These are phyloP conservation scores for Thyatira batis DNA, from an alignment of 2,888 invertebrate species.

Conservation along the genomic window DNA sequence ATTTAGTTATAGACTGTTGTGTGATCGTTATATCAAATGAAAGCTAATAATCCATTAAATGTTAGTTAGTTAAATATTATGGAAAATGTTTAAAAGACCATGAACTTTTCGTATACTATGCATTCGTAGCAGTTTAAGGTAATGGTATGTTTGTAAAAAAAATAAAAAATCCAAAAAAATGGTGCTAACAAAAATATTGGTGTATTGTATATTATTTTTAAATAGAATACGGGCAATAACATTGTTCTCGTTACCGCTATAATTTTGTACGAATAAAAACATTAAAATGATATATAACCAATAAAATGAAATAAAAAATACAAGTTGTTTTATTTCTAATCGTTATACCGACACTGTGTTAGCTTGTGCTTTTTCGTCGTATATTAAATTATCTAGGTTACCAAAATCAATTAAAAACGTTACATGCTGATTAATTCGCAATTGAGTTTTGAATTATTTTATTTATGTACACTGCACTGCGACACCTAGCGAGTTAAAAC, in stretches of 20 bases:
- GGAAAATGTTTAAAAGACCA: conserved; percentile 61
- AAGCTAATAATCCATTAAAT: conserved; percentile 50
- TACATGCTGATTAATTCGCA: too few species aligned
- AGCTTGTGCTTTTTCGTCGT: background rate
- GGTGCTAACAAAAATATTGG: conserved; percentile 79
- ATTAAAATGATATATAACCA: conserved; percentile 60
- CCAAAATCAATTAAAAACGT: too few species aligned
- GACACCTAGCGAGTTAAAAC: too few species aligned
- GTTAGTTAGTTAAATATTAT: conserved; percentile 48
- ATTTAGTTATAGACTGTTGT: conserved; percentile 57
- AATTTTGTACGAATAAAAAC: conserved; percentile 72
- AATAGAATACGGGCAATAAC: conserved; percentile 67
- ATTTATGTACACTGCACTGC: too few species aligned
- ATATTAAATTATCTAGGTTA: too few species aligned
- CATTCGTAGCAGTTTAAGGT: conserved; percentile 73
- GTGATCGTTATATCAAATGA: conserved; percentile 59
- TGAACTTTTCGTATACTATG: conserved; percentile 63
- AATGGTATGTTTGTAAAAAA: conserved; percentile 74
- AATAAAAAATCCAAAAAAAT: conserved; percentile 64
- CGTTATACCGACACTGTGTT: background rate
- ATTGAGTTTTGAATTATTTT: too few species aligned
- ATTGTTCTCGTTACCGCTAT: conserved; percentile 68
- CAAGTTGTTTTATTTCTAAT: conserved; percentile 30
- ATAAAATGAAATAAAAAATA: conserved; percentile 61
- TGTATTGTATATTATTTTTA: conserved; percentile 65